These are phyloP conservation scores for Latrodectus elegans DNA, from an alignment of 2,888 invertebrate genomes.

Conservation along the genomic window DNA sequence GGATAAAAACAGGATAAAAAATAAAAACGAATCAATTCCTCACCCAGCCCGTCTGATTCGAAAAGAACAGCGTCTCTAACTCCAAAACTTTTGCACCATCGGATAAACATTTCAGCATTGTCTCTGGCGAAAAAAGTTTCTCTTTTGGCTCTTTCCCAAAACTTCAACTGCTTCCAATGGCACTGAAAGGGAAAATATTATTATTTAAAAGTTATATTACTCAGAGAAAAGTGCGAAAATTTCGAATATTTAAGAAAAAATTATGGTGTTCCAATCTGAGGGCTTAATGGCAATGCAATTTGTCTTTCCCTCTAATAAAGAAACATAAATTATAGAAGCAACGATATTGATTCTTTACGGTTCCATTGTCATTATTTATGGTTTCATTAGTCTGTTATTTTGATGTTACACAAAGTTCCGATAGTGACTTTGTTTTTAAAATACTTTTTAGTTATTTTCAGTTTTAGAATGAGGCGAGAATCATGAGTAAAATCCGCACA, in stretches of 20 bases:
- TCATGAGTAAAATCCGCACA: no score
- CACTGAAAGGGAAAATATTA: conserved; percentile 23
- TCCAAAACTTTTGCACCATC: conserved; percentile 88
- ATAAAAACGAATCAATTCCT: conserved; percentile 70
- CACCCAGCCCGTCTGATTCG: conserved; percentile 92
- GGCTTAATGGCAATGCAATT: background rate
- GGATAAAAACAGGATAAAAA: background rate
- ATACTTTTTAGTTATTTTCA: no score
- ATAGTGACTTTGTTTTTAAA: no score
- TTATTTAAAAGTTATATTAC: background rate
- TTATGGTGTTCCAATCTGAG: background rate
- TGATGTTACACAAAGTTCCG: no score
- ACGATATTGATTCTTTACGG: no score
- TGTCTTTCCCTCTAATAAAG: no score
- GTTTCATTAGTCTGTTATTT: no score
- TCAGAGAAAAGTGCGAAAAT: background rate
- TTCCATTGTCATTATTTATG: no score
- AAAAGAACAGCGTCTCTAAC: conserved; percentile 91
- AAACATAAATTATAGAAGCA: no score
- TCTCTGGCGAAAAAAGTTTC: conserved; percentile 91
- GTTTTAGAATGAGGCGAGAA: no score
- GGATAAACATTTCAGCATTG: conserved; percentile 91
- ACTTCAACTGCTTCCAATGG: conserved; percentile 81
- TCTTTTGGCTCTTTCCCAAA: conserved; percentile 88
- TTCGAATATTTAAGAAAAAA: background rate